Evolutionary conservation across 1,140 invertebrate genomes (phyloP).

Genomic region (Andricus grossulariae): DNA sequence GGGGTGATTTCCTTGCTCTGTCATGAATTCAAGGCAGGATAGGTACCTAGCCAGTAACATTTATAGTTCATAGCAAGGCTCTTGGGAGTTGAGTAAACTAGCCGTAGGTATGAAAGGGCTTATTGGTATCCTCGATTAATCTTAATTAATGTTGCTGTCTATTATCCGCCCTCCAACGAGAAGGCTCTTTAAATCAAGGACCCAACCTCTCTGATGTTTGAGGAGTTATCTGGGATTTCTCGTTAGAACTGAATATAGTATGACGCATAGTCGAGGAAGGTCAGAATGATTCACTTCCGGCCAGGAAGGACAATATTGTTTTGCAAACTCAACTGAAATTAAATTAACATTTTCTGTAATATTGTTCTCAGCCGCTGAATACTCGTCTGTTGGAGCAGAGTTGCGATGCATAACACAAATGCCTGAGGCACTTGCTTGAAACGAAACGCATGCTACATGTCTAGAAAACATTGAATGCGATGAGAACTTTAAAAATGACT

Average conservation of each 20-base stretch:
- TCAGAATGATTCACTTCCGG: background rate
- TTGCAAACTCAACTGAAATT: background rate
- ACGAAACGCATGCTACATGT: background rate
- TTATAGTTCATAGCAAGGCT: conserved; percentile 13
- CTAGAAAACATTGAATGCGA: no score
- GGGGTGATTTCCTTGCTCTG: conserved; percentile 9
- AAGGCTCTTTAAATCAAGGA: conserved; percentile 38
- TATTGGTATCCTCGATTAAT: conserved; percentile 57
- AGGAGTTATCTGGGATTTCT: background rate
- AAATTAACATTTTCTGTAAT: background rate
- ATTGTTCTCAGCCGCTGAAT: conserved; percentile 18
- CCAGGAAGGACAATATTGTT: background rate
- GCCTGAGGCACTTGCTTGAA: background rate
- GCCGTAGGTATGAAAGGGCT: conserved; percentile 25
- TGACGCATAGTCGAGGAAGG: background rate
- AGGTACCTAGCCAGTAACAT: background rate
- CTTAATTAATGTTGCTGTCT: conserved; percentile 60
- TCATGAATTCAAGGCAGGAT: conserved; percentile 9
- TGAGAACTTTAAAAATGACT: no score
- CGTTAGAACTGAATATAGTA: background rate
- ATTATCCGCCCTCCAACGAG: conserved; percentile 53
- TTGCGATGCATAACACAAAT: conserved; percentile 3
- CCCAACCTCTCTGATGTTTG: background rate
- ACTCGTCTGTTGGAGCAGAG: background rate
- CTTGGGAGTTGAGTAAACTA: conserved; percentile 28